A percentile compares a stretch with the other conserved stretches of the same genome.
Conservation (phyloP, 2,888 invertebrate genomes). For the Spilosoma lubricipeda region DNA sequence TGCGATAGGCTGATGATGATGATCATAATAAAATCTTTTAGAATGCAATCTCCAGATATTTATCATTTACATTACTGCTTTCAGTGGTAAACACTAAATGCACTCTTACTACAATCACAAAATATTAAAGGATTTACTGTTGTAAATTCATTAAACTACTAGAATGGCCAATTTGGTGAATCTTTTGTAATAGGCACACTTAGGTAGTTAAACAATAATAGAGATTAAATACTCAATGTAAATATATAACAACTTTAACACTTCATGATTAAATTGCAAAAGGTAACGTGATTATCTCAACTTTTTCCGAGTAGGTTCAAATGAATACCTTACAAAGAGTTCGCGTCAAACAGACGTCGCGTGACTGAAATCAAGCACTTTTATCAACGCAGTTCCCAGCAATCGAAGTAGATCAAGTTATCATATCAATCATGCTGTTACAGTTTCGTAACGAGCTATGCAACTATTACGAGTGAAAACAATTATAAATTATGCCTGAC, state of each 20-base stretch:
- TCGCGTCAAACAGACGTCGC: constrained; percentile 43
- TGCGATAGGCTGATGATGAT: too few relatives aligned
- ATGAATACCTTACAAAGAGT: constrained; percentile 29
- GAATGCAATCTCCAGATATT: background rate
- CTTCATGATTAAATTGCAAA: constrained; percentile 33
- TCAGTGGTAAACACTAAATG: background rate
- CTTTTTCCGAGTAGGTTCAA: constrained; percentile 38
- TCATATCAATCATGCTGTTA: constrained; percentile 54
- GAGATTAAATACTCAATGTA: background rate
- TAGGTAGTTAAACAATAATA: background rate
- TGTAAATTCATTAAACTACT: too few relatives aligned
- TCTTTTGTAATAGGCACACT: background rate
- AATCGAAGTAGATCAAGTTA: constrained; percentile 56
- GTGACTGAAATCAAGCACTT: constrained; percentile 55
- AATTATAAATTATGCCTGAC: constrained; percentile 25
- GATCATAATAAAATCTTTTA: too few relatives aligned
- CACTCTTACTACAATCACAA: background rate
- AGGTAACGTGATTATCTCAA: constrained; percentile 40
- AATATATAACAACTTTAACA: constrained; percentile 14
- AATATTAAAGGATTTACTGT: too few relatives aligned
- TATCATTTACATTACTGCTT: background rate
- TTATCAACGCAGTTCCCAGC: constrained; percentile 60
- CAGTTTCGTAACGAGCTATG: constrained; percentile 41
- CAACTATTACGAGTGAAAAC: constrained; percentile 31
- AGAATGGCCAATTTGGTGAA: background rate